Evolutionary conservation across 2,797 vertebrate genomes (phyloP).

Genomic region (Siniperca obscura): DNA sequence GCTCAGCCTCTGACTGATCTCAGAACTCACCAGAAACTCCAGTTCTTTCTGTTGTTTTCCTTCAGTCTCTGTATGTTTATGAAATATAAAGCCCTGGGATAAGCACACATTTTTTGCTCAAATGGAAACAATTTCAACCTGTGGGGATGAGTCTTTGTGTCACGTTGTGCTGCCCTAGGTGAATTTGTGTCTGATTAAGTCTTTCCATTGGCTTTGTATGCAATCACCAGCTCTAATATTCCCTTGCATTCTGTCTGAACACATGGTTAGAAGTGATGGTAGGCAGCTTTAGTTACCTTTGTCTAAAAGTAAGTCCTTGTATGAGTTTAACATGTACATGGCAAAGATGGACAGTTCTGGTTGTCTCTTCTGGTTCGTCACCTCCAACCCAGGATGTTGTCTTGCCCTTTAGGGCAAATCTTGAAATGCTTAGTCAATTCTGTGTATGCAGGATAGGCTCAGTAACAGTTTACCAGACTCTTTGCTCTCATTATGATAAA

Average conservation of each 20-base stretch:
- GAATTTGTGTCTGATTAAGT: not conserved
- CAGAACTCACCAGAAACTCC: not conserved
- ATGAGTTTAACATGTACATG: not conserved
- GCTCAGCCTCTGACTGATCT: constrained; percentile 7
- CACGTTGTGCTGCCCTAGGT: too few relatives aligned
- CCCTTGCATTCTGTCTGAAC: not conserved
- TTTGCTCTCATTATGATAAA: constrained; percentile 31
- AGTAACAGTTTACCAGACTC: constrained; percentile 23
- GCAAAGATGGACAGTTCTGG: not conserved
- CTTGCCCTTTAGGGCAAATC: constrained; percentile 13
- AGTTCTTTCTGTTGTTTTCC: not conserved
- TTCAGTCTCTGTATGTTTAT: not conserved
- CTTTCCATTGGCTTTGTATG: not conserved
- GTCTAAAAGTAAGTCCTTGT: not conserved
- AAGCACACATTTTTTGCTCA: too few relatives aligned
- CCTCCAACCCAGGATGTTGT: not conserved
- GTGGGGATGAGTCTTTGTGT: too few relatives aligned
- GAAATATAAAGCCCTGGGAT: not conserved
- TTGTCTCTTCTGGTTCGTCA: not conserved
- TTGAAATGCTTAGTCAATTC: constrained; percentile 34
- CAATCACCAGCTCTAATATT: too few relatives aligned
- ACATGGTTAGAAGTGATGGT: not conserved
- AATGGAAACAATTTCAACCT: not conserved
- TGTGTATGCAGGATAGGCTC: constrained; percentile 11
- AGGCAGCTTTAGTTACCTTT: not conserved